Base-by-base conservation (phyloP, 1,140 invertebrate genomes). In the Acromyrmex charruanus region DNA sequence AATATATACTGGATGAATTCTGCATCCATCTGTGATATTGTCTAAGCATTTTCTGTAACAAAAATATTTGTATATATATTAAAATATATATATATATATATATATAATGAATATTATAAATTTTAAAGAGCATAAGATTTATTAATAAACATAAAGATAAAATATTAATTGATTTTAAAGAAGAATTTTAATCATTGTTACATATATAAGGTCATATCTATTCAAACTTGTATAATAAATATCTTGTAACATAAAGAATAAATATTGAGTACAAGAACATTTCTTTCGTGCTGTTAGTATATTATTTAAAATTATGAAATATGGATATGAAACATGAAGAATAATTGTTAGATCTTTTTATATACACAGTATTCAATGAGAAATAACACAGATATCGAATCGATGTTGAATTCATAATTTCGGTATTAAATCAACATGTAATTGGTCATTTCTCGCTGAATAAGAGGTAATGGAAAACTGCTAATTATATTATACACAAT, bases 21-120 rank as follows among this genome's bases (percentile, higher is more conserved):
- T 89, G 49, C 75, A 77, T 84, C 66, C 65, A 88, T 86, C 87
- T 88, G 84, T 91, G 85, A 92, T 90, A 87, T 44, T 21, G 63
- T 75, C 89, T 92, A 92, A 25, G 18, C 44, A 7, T 85, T 92
- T 86, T 87, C 91, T 92, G 90, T 68, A 92, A 92, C 69, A 92
- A 88, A 91, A 88, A 68, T 28, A 79, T 53, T 21, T 79, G 28
- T 53, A 12, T 31, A 74, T 58, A 74, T 69, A 61, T 25, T 25
- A 0, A n/a, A n/a, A 39, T 31, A 31, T 53, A 12, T 31, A 74
- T 58, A 74, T 71, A 61, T 25, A 66, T n/a, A 49, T 66, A 86
- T 58, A 21, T 51, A 39, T 31, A 3, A 59, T 66, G 87, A 79
- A 77, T 71, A 77, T 51, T 63, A 66, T 77, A 88, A 77, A 80